Evolutionary conservation across 64 coral and sea anemone species (phyloP).

Genomic region (Anthopleura sola): DNA sequence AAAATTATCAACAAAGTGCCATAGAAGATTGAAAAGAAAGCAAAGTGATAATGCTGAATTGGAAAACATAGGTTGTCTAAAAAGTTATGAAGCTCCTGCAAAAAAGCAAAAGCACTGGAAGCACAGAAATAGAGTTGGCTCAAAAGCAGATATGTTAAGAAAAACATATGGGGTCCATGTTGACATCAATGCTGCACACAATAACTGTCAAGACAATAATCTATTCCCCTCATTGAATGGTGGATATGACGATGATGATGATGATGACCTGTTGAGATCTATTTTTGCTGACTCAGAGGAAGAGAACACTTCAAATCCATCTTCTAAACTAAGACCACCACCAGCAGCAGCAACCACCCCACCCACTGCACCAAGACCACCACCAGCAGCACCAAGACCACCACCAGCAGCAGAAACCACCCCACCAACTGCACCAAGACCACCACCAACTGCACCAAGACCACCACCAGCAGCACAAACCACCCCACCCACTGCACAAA

Average conservation of each 20-base stretch:
- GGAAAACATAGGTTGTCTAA: not conserved
- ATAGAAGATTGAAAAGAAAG: not conserved
- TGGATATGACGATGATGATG: too few relatives aligned
- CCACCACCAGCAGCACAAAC: not conserved
- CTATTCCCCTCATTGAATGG: not conserved
- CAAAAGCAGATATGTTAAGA: constrained; percentile 23
- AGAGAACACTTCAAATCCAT: not conserved
- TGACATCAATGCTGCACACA: not conserved
- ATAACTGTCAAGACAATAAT: not conserved
- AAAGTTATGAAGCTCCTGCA: not conserved
- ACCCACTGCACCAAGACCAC: too few relatives aligned
- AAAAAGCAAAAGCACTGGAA: constrained; percentile 30
- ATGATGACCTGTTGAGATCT: constrained; percentile 1
- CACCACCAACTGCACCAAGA: not conserved
- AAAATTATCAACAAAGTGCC: constrained; percentile 5
- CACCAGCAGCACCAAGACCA: not conserved
- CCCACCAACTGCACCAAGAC: not conserved
- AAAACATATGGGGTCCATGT: constrained; percentile 35
- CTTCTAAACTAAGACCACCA: not conserved
- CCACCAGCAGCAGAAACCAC: not conserved
- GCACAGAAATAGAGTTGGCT: constrained; percentile 23
- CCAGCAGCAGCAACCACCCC: not conserved
- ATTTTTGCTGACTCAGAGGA: constrained; percentile 1
- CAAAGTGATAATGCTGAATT: constrained; percentile 3
- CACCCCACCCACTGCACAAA: not conserved